Conservation (phyloP, 2,888 invertebrate genomes). For the Synergus itoensis region DNA sequence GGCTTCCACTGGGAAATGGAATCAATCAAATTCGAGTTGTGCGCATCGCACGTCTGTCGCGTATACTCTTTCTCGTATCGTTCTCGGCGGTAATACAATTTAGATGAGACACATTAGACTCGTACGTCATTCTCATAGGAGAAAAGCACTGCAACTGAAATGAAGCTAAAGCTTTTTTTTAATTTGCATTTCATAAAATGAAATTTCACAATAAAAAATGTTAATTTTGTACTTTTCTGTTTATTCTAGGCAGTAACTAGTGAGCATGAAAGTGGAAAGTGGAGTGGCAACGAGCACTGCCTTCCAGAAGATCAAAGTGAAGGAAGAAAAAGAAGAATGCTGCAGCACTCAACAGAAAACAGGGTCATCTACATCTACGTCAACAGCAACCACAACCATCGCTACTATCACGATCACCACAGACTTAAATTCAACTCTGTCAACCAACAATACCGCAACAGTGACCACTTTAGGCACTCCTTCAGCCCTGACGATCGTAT, state of each 20-base stretch:
- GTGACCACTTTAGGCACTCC: slow-evolving; percentile 53
- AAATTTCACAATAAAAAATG: neutral
- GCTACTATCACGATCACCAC: slow-evolving; percentile 57
- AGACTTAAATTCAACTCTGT: slow-evolving; percentile 45
- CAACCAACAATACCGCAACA: slow-evolving; percentile 50
- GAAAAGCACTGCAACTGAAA: slow-evolving; percentile 4
- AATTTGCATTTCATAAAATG: no score
- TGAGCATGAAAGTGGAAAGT: slow-evolving; percentile 74
- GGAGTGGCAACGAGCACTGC: slow-evolving; percentile 62
- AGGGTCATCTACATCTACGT: slow-evolving; percentile 51
- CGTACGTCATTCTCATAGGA: neutral
- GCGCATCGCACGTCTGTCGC: slow-evolving; percentile 52
- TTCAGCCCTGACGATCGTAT: slow-evolving; percentile 55
- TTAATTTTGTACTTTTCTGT: neutral
- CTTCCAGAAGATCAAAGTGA: slow-evolving; percentile 73
- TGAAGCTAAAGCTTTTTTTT: neutral
- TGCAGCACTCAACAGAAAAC: slow-evolving; percentile 61
- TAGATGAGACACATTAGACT: slow-evolving; percentile 52
- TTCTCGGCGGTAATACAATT: slow-evolving; percentile 57
- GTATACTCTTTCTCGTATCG: slow-evolving; percentile 45
- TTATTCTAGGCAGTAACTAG: neutral
- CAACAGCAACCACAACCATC: slow-evolving; percentile 54
- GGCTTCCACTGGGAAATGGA: slow-evolving; percentile 61
- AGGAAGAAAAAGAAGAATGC: slow-evolving; percentile 74
- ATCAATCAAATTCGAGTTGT: slow-evolving; percentile 73